Percentiles rank a stretch among this genome's conserved stretches.
Evolutionary conservation across 2,888 invertebrate genomes (phyloP).

Genomic region (Lycocerus yunnanus): DNA sequence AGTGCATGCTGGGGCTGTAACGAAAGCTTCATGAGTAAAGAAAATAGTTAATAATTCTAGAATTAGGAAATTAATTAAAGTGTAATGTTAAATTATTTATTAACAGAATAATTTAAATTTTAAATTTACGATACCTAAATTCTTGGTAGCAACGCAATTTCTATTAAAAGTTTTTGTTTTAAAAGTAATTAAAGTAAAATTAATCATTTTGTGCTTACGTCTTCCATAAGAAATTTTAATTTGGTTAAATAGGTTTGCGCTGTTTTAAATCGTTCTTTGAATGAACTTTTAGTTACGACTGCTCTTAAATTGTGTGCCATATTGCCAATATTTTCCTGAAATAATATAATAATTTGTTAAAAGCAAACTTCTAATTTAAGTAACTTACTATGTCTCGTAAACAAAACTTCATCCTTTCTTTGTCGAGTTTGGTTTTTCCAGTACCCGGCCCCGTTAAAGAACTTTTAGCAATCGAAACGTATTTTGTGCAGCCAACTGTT

Average conservation of each 20-base stretch:
- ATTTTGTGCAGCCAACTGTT: slow-evolving; percentile 64
- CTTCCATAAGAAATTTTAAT: slow-evolving; percentile 76
- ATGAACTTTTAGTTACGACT: slow-evolving; percentile 76
- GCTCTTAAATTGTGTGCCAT: slow-evolving; percentile 76
- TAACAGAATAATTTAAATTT: neutral
- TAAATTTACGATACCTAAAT: neutral
- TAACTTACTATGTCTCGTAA: slow-evolving; percentile 76
- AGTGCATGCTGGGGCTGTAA: slow-evolving; percentile 81
- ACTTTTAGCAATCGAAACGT: slow-evolving; percentile 66
- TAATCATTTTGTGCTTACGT: slow-evolving; percentile 67
- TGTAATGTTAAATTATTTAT: neutral
- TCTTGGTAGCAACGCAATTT: neutral
- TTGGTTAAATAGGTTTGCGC: slow-evolving; percentile 74
- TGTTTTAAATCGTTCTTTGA: slow-evolving; percentile 79
- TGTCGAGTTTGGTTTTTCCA: slow-evolving; percentile 83
- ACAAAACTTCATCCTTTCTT: slow-evolving; percentile 80
- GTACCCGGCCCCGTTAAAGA: slow-evolving; percentile 64
- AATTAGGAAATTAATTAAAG: neutral
- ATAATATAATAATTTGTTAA: slow-evolving; percentile 3
- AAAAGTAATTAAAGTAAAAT: neutral
- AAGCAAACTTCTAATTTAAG: neutral
- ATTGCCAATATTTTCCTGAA: slow-evolving; percentile 73
- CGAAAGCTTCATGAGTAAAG: too few species aligned
- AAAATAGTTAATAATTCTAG: neutral
- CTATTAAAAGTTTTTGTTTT: neutral